Evolutionary conservation across 2,888 invertebrate genomes (phyloP), one percentile per base, ranked within the genome.

Genomic region (Pollenia labialis): DNA sequence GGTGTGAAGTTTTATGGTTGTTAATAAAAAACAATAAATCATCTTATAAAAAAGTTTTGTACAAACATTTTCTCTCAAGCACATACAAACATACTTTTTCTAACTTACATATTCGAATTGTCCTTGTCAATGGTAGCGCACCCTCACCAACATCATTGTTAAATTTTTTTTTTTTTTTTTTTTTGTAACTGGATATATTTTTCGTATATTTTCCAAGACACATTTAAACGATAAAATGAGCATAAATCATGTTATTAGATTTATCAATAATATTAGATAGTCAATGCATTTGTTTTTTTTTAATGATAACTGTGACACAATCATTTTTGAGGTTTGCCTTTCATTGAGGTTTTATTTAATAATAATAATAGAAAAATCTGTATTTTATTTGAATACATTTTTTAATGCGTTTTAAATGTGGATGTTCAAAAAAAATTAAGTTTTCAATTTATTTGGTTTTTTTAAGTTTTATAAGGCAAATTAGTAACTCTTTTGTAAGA

Each of bases 1-100:
- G 84, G 82, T 74, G 77, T 68, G 50, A 83, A 84, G 81, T 84
- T 74, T 74, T 50, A 62, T 77, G 84, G 68, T 77, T 84, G 81
- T 87, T 81, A 81, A 84, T 81, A 87, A 81, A 86, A 87, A 84
- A 84, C 81, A 62, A 87, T 87, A 87, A 87, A 87, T 87, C 87
- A 81, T 81, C 62, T 69, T 69, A 71, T 54, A 58, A 76, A 75
- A 75, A 83, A 83, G 44, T 80, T 79, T 76, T 32, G 62, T 77
- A 52, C 40, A n/a, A 62, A 52, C 44, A 40, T 50, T 44, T 46
- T 32, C 32, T 9, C 16, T 1, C 23, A 1, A 6, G 6, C 18
- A 3, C 8, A 9, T 8, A 8, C 18, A 18, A 18, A 12, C 23
- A 40, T 6, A 18, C 14, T 42, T 10, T 18, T 8, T 12, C 16